Evolutionary conservation across 1,140 invertebrate species (phyloP), one percentile per base, ranked within the genome.

Genomic region (Drosophila arizonae): DNA sequence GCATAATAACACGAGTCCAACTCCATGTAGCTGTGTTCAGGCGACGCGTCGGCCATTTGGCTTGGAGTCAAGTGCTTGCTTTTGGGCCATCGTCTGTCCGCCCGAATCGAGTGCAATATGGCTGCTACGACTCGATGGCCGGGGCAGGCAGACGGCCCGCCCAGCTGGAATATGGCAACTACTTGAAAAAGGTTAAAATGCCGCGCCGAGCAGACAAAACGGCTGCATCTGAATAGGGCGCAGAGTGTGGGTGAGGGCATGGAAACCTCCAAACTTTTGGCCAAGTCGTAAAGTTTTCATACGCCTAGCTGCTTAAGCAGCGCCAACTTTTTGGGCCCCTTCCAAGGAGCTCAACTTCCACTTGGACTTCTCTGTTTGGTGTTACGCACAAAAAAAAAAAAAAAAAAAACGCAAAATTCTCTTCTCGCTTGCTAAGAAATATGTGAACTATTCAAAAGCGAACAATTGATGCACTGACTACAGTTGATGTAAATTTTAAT

Each of bases 121-220:
- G 45, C 71, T 51, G 33, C 71, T 45, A 30, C 50, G 24, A 33
- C 51, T 43, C 11, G 54, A 17, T 30, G 28, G n/a, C 8, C 17
- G 26, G 46, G 33, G n/a, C 43, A 51, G 63, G 36, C 51, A 48
- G 28, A 13, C 24, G 36, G 41, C 24, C 21, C 24, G 36, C 30
- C 30, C 21, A 39, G 5, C 11, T 11, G 50, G 50, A 50, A 17
- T 21, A 63, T 24, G 26, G 64, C 28, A 28, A 36, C 46, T 71
- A 60, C 72, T 75, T 65, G 61, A 65, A 75, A 75, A 75, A 75
- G 72, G 72, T 75, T 75, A 72, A 71, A 74, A 66, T 73, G 70
- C 36, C 70, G 51, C 71, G 57, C 17, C 30, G 57, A 56, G 57
- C 56, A 74, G 72, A 74, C 72, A 63, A 58, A 64, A 57, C 46